These are phyloP conservation scores for Octopus sinensis DNA, from an alignment of 1,140 invertebrate genomes.

Conservation along the genomic window DNA sequence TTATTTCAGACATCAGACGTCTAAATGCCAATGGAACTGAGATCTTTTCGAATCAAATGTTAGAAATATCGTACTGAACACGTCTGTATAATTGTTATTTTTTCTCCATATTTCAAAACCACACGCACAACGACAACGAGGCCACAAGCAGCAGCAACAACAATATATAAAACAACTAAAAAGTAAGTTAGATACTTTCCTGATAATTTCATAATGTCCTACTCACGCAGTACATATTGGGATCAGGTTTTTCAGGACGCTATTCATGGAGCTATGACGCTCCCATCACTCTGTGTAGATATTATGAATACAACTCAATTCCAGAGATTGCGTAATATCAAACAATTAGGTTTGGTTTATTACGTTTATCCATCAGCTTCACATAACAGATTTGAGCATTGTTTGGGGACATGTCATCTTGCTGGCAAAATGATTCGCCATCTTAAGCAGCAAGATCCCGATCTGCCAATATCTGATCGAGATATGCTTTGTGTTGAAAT, in stretches of 20 bases:
- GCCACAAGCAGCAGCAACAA: no score
- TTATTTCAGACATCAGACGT: no score
- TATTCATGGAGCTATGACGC: slow-evolving; percentile 60
- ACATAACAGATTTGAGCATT: slow-evolving; percentile 67
- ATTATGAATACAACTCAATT: slow-evolving; percentile 68
- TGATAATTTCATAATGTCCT: no score
- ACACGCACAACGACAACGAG: no score
- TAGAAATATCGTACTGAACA: no score
- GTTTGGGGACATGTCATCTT: slow-evolving; percentile 61
- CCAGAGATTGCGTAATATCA: slow-evolving; percentile 64
- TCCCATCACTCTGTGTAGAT: slow-evolving; percentile 57
- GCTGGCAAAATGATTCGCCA: slow-evolving; percentile 54
- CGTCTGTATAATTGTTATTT: no score
- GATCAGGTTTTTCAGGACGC: slow-evolving; percentile 59
- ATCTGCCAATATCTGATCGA: slow-evolving; percentile 54
- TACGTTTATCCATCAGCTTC: slow-evolving; percentile 64
- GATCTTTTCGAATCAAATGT: no score
- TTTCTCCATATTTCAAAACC: no score
- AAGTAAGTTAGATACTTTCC: no score
- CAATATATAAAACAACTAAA: no score
- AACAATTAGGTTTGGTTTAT: slow-evolving; percentile 61
- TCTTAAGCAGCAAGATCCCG: slow-evolving; percentile 55
- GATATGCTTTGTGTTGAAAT: slow-evolving; percentile 64
- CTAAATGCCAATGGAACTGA: no score
- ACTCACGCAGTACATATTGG: no score